These are phyloP conservation scores for Trinorchestia longiramus DNA, from an alignment of 1,140 invertebrate species.

Conservation along the genomic window DNA sequence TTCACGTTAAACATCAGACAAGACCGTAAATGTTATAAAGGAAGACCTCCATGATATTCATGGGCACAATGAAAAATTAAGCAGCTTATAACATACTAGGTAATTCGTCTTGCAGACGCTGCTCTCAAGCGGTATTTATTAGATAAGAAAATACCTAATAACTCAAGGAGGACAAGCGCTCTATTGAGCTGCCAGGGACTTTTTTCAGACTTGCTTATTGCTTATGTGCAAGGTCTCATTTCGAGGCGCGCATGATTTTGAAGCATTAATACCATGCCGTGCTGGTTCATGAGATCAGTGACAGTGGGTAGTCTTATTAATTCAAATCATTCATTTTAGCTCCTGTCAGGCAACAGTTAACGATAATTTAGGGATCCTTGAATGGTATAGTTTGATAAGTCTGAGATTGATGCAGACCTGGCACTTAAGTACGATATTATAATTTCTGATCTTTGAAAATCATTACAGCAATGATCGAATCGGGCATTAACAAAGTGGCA, in stretches of 20 bases:
- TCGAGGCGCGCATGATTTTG: background rate
- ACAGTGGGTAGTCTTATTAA: background rate
- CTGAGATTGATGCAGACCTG: background rate
- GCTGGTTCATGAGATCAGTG: background rate
- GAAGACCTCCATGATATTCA: background rate
- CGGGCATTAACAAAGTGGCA: background rate
- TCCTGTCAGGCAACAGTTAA: background rate
- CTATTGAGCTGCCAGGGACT: background rate
- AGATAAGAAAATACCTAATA: conserved; percentile 10
- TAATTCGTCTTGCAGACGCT: background rate
- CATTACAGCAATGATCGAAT: background rate
- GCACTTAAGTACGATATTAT: background rate
- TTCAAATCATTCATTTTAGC: background rate
- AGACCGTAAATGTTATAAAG: background rate
- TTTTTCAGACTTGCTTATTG: conserved; percentile 9
- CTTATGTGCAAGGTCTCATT: background rate
- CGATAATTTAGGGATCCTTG: background rate
- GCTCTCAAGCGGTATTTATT: background rate
- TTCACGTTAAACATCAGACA: background rate
- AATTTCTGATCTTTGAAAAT: background rate
- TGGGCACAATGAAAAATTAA: background rate
- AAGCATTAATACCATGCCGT: background rate
- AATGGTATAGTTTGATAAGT: background rate
- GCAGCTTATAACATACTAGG: background rate
- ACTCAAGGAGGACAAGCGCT: background rate